Conservation (phyloP, 1,140 invertebrate species). For the Achroia grisella region DNA sequence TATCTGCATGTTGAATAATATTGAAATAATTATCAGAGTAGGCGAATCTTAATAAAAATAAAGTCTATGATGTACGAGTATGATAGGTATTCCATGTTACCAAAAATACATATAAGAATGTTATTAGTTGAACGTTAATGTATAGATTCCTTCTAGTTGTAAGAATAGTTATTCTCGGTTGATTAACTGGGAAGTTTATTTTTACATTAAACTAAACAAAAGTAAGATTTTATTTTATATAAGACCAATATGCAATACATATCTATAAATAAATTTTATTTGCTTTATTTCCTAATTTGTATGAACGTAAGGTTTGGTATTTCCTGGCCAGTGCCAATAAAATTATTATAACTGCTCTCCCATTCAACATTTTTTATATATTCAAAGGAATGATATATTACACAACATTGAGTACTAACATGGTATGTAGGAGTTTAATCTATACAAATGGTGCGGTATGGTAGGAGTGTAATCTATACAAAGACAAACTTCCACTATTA, state of each 20-base stretch:
- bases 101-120: conserved; percentile 50
- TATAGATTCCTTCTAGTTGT: conserved; percentile 53
- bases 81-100: conserved; percentile 62
- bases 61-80: conserved; percentile 33
- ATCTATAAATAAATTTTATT: conserved; percentile 42
- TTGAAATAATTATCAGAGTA: not conserved
- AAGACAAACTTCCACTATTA: too few relatives aligned
- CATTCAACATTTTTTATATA: too few relatives aligned
- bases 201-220: conserved; percentile 53
- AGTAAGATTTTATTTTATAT: conserved; percentile 68
- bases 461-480: too few relatives aligned
- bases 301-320: too few relatives aligned
- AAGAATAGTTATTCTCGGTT: conserved; percentile 62
- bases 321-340: too few relatives aligned
- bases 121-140: conserved; percentile 61
- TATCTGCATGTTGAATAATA: conserved; percentile 3
- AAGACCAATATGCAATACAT: conserved; percentile 67
- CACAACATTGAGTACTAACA: too few relatives aligned
- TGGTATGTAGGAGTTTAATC: too few relatives aligned
- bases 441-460: too few relatives aligned
- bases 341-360: too few relatives aligned
- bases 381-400: too few relatives aligned
- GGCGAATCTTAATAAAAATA: conserved; percentile 4
- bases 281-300: not conserved
- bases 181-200: conserved; percentile 59